Evolutionary conservation across 2,888 invertebrate genomes (phyloP), one percentile per base, ranked within the genome.

Genomic region (Sarcophaga subvicina): DNA sequence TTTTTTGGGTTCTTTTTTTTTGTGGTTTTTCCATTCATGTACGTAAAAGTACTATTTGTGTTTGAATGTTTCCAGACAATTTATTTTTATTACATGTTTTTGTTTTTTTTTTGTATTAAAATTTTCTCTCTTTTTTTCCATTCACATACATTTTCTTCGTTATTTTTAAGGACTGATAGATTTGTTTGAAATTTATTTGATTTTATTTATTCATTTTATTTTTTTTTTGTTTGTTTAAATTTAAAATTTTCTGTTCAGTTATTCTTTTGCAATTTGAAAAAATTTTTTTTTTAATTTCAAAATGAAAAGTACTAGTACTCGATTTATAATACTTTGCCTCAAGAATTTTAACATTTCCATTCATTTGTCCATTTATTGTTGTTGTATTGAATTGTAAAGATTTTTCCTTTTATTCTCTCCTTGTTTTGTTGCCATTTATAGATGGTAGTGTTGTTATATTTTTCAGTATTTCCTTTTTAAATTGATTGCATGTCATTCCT

Each of bases 161-260:
- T 59, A n/a, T 73, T 49, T 62, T 63, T 37, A 37, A n/a, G 69
- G 62, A 37, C 77, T 78, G 77, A 83, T 72, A 78, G 66, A 72
- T 78, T 72, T 71, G 12, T 62, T 71, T 60, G 22, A 47, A 72
- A 83, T 77, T 67, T 72, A 77, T 78, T 72, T 83, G 47, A 81
- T 75, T 63, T 63, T 62, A 69, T 75, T 75, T 77, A 59, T 45
- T 59, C 3, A 54, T 59, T 54, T 69, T n/a, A 3, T 37, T 4
- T 4, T 66, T 66, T 37, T 66, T 66, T 37, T 66, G 2, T 8
- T 20, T 22, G 3, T 20, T 54, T 2, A 3, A 54, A 49, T 49
- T 54, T 14, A 3, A 54, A 49, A 14, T 14, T 49, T 11, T 49
- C 14, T 49, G 49, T 49, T 49, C 49, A 4, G 14, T 11, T 49